phyloP scores from a whole-genome alignment of 2,888 invertebrate species.

The Mamestra brassicae region DNA sequence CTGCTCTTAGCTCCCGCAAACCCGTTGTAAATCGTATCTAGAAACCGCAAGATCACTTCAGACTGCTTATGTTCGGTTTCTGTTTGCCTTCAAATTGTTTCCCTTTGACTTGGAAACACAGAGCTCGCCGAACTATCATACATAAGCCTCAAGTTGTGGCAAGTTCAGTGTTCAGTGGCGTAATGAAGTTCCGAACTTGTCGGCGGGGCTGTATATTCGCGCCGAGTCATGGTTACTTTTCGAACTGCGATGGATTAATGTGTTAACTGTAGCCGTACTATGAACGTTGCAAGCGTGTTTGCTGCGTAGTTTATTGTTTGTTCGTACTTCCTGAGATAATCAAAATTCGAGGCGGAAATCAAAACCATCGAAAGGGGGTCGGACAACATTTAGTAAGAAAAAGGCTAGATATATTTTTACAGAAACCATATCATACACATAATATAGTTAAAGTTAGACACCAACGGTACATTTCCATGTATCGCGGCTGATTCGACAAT shows the following conservation, averaged over 20 bases:
- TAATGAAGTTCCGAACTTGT: conserved; percentile 65
- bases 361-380: not conserved
- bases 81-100: conserved; percentile 55
- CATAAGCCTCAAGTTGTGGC: conserved; percentile 38
- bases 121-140: conserved; percentile 54
- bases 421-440: too few relatives aligned
- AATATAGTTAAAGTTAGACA: too few relatives aligned
- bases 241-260: conserved; percentile 34
- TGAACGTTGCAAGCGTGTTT: not conserved
- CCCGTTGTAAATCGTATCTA: conserved; percentile 36
- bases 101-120: conserved; percentile 52
- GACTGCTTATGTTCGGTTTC: conserved; percentile 27
- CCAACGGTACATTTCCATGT: too few relatives aligned
- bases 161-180: conserved; percentile 49
- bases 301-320: not conserved
- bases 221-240: conserved; percentile 53
- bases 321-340: not conserved
- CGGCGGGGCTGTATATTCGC: conserved; percentile 35
- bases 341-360: not conserved
- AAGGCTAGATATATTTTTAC: too few relatives aligned
- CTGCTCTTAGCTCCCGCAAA: conserved; percentile 18
- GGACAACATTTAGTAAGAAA: too few relatives aligned
- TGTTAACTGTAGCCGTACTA: not conserved
- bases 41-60: conserved; percentile 52
- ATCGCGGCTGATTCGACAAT: too few relatives aligned